Evolutionary conservation across 2,797 vertebrate genomes (phyloP), one percentile per base, ranked within the genome.

Genomic region (Enteromius treurensis): DNA sequence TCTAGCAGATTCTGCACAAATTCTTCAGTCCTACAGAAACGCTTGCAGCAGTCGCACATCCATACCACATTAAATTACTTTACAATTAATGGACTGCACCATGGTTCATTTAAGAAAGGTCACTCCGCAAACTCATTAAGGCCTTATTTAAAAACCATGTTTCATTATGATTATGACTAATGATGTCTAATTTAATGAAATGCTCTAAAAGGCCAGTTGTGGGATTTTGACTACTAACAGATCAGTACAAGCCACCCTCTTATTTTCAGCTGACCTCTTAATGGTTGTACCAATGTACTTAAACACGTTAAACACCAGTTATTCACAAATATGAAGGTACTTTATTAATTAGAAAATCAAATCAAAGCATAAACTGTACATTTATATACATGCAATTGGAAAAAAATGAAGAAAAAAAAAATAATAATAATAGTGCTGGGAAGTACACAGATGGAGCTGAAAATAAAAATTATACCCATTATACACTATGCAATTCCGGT

Each of bases 291-390:
- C 69, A 42, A 69, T 55, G 4, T 17, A 15, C n/a, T 47, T 15
- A 40, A 19, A 17, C 17, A 11, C 4, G 73, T 58, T 32, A 15
- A 45, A 32, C 69, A 64, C 42, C 14, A 26, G 15, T n/a, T 40
- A 32, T 10, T n/a, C 26, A 80, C 42, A 75, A 58, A 80, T 79
- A 90, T 91, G 89, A 92, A 92, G 91, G 90, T 81, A 88, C 81
- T 95, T 95, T 95, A 93, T 94, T 95, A 83, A 87, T 94, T 93
- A 94, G 86, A 94, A 95, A 94, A 93, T 87, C 88, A 90, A 86
- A 91, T 86, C 37, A 84, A 93, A 88, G 87, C 86, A 89, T 90
- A 91, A 91, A 90, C 84, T 88, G 89, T 89, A 91, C 87, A 92
- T 74, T 84, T 88, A 88, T 81, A 77, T 71, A 89, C 79, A 90